Evolutionary conservation across 30 jellyfish, hydroid and myxozoan species (phyloP).

Genomic region (Nemopilema nomurai): DNA sequence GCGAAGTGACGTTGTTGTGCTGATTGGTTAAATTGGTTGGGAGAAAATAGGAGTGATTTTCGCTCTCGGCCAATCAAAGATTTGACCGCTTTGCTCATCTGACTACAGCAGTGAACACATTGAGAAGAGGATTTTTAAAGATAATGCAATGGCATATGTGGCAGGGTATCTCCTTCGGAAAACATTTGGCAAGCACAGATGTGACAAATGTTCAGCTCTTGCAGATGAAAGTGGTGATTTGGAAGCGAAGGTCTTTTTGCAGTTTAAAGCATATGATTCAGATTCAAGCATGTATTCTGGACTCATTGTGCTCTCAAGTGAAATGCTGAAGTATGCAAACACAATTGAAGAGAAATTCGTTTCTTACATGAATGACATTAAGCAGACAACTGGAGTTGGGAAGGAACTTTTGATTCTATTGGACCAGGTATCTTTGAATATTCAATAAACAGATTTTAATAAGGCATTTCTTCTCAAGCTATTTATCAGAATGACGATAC

Average conservation of each 20-base stretch:
- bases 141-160: conserved; percentile 42
- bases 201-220: background rate
- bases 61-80: too few relatives aligned
- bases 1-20: too few relatives aligned
- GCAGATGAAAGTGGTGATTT: conserved; percentile 32
- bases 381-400: conserved; percentile 39
- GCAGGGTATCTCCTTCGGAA: conserved; percentile 28
- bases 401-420: conserved; percentile 3
- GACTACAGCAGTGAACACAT: conserved; percentile 12
- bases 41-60: too few relatives aligned
- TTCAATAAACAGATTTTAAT: conserved; percentile 3
- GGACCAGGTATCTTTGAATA: background rate
- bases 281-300: conserved; percentile 38
- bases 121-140: conserved; percentile 22
- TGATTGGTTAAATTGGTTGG: too few relatives aligned
- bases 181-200: conserved; percentile 20
- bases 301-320: conserved; percentile 23
- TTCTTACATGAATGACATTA: background rate
- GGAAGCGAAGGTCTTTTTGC: conserved; percentile 11
- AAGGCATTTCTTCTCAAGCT: conserved; percentile 18
- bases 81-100: too few relatives aligned
- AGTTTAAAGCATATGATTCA: conserved; percentile 36
- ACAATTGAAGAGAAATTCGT: conserved; percentile 26
- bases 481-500: conserved; percentile 27
- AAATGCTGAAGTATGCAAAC: too few relatives aligned